Evolutionary conservation across 2,113 vertebrate genomes (phyloP).

Genomic region (Climacteris rufus): DNA sequence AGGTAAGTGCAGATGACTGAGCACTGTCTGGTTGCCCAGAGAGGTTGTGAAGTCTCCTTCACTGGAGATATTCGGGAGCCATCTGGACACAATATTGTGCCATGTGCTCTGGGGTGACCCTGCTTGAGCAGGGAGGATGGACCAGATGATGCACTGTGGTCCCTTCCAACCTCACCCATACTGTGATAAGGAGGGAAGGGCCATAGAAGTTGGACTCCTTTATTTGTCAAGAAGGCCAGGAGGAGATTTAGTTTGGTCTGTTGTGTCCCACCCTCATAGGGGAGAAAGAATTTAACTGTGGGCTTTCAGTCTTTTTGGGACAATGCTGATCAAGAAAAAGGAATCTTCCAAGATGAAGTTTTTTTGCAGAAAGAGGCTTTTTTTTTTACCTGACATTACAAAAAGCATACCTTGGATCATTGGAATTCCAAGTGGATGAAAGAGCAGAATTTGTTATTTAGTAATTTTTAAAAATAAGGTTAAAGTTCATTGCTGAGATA

Average conservation of each 20-base stretch:
- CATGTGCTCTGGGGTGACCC: background rate
- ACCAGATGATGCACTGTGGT: no score
- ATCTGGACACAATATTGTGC: background rate
- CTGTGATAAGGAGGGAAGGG: background rate
- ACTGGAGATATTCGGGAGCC: background rate
- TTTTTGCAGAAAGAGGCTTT: background rate
- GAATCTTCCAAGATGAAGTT: background rate
- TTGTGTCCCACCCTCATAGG: background rate
- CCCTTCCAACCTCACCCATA: background rate
- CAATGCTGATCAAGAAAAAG: background rate
- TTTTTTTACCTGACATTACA: background rate
- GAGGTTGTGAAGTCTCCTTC: background rate
- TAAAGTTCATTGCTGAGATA: background rate
- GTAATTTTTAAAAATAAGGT: background rate
- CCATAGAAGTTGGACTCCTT: background rate
- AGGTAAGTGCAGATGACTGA: background rate
- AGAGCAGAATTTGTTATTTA: background rate
- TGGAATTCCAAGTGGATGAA: background rate
- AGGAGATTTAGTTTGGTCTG: fast-evolving
- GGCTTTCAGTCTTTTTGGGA: background rate
- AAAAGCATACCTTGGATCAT: background rate
- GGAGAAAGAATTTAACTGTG: background rate
- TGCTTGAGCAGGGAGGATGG: background rate
- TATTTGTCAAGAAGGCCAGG: background rate
- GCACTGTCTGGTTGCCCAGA: background rate